Evolutionary conservation across 2,888 invertebrate species (phyloP), one percentile per base, ranked within the genome.

Genomic region (Reticulitermes lucifugus): DNA sequence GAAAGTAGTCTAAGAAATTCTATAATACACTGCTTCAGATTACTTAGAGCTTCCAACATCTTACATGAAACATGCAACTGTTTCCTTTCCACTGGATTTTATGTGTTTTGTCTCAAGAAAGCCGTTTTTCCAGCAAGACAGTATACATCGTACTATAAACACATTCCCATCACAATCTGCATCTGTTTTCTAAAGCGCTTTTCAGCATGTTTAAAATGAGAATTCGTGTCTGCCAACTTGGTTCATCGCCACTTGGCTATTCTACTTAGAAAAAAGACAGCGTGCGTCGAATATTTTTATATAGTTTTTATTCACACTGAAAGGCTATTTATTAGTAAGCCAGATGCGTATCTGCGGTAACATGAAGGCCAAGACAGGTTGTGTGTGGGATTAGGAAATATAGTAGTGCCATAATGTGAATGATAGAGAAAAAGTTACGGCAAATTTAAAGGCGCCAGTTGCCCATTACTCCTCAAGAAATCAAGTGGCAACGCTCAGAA

Each of bases 151-250:
- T 25, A 65, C 25, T 65, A 25, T 65, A 65, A 65, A 65, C 65
- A 65, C 65, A 65, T 65, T 65, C 10, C 65, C 25, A 65, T 25
- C 5, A 65, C n/a, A 65, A 25, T 65, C 65, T 25, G 12, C 65
- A 65, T 65, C 65, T 65, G 65, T 14, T 65, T 65, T 65, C 65
- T 65, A 25, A 65, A 65, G 25, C 65, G 65, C n/a, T 60, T 65
- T 25, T 65, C 65, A 65, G n/a, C 65, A 65, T 25, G 65, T 65
- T 65, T 65, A 65, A 65, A 65, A n/a, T 65, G 12, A 65, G 65
- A 9, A 65, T n/a, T 65, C 25, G 25, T 25, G 25, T 65, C n/a
- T 65, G 65, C 65, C 65, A 65, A 25, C n/a, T 65, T 65, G 65
- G 65, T 65, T 65, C 65, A 65, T 65, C 65, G 65, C 65, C 25